Base-by-base conservation (phyloP, 2,113 vertebrate genomes). In the Cebidichthys violaceus region DNA sequence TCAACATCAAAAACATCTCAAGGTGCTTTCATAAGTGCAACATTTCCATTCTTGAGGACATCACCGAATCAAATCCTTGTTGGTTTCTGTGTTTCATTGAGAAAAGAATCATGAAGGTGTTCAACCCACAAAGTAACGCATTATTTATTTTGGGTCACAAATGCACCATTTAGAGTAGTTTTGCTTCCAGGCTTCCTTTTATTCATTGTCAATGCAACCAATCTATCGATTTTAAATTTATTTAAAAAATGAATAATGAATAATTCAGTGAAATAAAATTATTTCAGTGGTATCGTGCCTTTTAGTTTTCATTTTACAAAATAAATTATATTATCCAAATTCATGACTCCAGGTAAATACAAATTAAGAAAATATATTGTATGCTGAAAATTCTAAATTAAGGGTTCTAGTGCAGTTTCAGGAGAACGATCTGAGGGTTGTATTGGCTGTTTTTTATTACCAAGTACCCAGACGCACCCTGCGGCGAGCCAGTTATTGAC, bases 391-490 rank as follows among this genome's bases (percentile, higher is more conserved):
- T 41, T 41, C 45, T 22, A 45, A 14, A 57, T 47, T 11, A 67
- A 33, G 3, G 13, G 4, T 52, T 65, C 69, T 75, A 59, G 52
- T 45, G 6, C 7, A 1, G 10, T 70, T 84, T 60, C 2, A 71
- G 6, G 33, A 73, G 50, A 77, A 68, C 0, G n/a, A 59, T 60
- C n/a, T 35, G n/a, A 70, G 31, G 14, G 69, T 45, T 50, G 60
- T 59, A 68, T 62, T 41, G 54, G 62, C 55, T 54, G 14, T 22
- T 61, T 77, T 75, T 77, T 77, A 79, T 65, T 73, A 33, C 39
- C 31, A 11, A 57, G 24, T 37, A 24, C 31, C n/a, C 41, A 61
- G 67, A 76, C 4, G 1, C n/a, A 66, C 45, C 75, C 31, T 17
- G 8, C 24, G 43, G 45, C 65, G 20, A 45, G 33, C 39, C 72